Percentiles rank a stretch among this genome's conserved stretches.
Evolutionary conservation across 2,888 invertebrate genomes (phyloP).

Genomic region (Watsonalla binaria): DNA sequence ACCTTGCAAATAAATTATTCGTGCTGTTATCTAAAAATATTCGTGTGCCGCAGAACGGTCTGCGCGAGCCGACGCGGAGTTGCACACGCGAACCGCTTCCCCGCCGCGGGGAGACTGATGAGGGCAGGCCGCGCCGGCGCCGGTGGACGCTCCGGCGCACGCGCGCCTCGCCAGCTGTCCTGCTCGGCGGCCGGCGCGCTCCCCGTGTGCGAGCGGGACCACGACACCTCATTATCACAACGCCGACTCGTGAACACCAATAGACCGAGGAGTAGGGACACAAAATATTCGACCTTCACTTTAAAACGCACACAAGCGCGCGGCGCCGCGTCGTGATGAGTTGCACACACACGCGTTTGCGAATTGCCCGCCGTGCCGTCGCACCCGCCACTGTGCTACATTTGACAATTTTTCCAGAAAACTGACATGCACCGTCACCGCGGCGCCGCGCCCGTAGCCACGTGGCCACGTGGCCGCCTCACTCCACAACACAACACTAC

Average conservation of each 20-base stretch:
- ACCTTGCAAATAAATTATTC: constrained; percentile 75
- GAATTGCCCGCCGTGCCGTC: constrained; percentile 51
- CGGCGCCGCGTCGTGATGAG: constrained; percentile 49
- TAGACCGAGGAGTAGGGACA: constrained; percentile 76
- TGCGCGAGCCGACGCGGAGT: constrained; percentile 54
- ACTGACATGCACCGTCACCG: constrained; percentile 68
- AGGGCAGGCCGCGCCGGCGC: constrained; percentile 74
- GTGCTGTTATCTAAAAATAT: constrained; percentile 78
- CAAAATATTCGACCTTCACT: constrained; percentile 78
- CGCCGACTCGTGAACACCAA: constrained; percentile 76
- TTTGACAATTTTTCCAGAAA: constrained; percentile 78
- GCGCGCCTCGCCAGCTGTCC: constrained; percentile 64
- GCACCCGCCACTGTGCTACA: constrained; percentile 62
- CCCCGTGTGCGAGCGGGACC: constrained; percentile 59
- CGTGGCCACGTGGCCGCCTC: constrained; percentile 42
- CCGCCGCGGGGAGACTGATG: constrained; percentile 78
- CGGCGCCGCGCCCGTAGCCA: constrained; percentile 55
- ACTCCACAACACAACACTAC: constrained; percentile 14
- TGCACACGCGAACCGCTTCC: constrained; percentile 74
- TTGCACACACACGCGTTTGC: constrained; percentile 57
- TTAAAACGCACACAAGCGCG: constrained; percentile 66
- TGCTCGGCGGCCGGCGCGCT: constrained; percentile 37
- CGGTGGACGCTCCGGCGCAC: constrained; percentile 72
- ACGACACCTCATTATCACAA: constrained; percentile 68
- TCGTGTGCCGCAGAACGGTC: constrained; percentile 62